These are phyloP conservation scores for Lasioglossum villosulum DNA, from an alignment of 2,888 invertebrate species.

Conservation along the genomic window DNA sequence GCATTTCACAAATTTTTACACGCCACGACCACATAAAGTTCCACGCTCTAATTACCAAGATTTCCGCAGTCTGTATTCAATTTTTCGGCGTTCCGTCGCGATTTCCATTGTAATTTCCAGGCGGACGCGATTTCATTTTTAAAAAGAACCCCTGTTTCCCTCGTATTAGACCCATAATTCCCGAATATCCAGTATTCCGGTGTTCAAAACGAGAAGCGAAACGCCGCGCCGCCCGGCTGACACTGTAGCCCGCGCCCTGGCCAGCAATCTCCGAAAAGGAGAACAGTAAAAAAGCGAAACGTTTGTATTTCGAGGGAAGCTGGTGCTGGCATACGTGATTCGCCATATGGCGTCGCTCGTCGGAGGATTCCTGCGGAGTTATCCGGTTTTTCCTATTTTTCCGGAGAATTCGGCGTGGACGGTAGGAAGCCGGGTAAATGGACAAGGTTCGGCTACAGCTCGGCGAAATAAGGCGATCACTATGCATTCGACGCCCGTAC, in stretches of 20 bases:
- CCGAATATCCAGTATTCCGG: not conserved
- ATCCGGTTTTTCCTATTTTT: not conserved
- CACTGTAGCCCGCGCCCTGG: not conserved
- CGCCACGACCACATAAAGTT: not conserved
- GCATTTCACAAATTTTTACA: not conserved
- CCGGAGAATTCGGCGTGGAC: not conserved
- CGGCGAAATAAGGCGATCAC: slow-evolving; percentile 77
- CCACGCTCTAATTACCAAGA: not conserved
- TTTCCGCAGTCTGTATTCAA: not conserved
- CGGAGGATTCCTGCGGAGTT: not conserved
- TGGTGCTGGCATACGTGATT: not conserved
- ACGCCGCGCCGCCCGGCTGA: not conserved
- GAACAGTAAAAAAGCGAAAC: slow-evolving; percentile 17
- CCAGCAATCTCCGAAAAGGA: slow-evolving; percentile 36
- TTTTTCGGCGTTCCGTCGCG: not conserved
- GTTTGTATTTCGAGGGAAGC: slow-evolving; percentile 39
- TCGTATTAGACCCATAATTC: not conserved
- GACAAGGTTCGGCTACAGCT: slow-evolving; percentile 42
- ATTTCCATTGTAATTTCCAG: not conserved
- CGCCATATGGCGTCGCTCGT: not conserved
- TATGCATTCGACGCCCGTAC: slow-evolving; percentile 75
- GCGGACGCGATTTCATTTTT: not conserved
- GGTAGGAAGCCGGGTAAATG: slow-evolving; percentile 47
- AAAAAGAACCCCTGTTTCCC: not conserved
- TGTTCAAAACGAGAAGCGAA: not conserved